Evolutionary conservation across 2,113 vertebrate species (phyloP).

Genomic region (Pollimyrus isidori): DNA sequence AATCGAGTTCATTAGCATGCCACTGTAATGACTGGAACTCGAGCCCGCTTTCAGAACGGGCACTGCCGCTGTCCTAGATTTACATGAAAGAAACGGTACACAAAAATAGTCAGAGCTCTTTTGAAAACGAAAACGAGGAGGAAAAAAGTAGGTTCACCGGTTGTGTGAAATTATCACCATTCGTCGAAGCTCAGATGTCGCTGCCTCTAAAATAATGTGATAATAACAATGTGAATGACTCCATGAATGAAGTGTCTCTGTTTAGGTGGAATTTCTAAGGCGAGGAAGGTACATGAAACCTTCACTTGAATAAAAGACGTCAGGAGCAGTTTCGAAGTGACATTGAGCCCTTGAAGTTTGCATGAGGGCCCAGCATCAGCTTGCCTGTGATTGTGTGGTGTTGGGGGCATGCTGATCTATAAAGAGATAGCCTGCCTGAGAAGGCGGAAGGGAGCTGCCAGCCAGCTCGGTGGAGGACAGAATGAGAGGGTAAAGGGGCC

Average conservation of each 20-base stretch:
- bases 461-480: background rate
- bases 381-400: background rate
- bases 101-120: background rate
- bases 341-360: background rate
- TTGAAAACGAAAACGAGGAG: background rate
- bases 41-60: too few relatives aligned
- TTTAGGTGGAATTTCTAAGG: background rate
- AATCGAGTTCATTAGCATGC: constrained; percentile 16
- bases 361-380: background rate
- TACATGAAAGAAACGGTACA: background rate
- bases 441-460: background rate
- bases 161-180: background rate
- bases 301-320: background rate
- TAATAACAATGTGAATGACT: background rate
- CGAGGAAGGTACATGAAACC: background rate
- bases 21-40: background rate
- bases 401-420: background rate
- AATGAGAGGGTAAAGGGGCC: background rate
- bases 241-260: background rate
- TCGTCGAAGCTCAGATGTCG: background rate
- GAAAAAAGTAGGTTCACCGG: background rate
- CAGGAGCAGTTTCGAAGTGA: background rate
- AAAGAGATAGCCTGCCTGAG: background rate
- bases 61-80: background rate
- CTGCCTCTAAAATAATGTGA: background rate